Percentiles rank a stretch among this genome's conserved stretches.
These are phyloP conservation scores for Listronotus oregonensis DNA, from an alignment of 1,140 invertebrate genomes.

Conservation along the genomic window DNA sequence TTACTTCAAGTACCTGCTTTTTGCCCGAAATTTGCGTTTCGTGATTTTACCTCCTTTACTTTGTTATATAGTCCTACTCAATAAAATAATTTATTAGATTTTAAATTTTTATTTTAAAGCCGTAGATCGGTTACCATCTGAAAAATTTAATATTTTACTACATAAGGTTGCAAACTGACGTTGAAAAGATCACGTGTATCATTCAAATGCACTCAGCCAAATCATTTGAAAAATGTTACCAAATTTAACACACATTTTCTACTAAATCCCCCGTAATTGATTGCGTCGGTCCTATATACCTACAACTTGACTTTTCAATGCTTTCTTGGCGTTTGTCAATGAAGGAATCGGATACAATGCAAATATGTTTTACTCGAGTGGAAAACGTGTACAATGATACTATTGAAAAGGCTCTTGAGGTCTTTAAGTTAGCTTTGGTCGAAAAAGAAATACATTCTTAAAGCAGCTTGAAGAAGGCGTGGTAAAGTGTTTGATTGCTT, in stretches of 20 bases:
- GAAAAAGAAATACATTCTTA: slow-evolving; percentile 1
- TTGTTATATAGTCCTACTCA: too few species aligned
- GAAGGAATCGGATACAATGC: slow-evolving; percentile 4
- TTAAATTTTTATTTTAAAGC: too few species aligned
- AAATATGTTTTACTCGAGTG: slow-evolving; percentile 12
- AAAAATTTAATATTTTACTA: too few species aligned
- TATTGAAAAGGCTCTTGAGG: neutral
- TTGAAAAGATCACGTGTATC: neutral
- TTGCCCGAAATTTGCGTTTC: too few species aligned
- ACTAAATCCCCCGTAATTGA: slow-evolving; percentile 14
- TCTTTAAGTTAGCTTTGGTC: slow-evolving; percentile 6
- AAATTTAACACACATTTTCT: slow-evolving; percentile 6
- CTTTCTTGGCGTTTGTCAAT: slow-evolving; percentile 11
- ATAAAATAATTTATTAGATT: too few species aligned
- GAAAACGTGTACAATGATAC: slow-evolving; percentile 4
- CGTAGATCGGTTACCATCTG: too few species aligned
- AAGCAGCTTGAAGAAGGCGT: slow-evolving; percentile 2
- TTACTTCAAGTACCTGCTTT: too few species aligned
- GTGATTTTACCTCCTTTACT: too few species aligned
- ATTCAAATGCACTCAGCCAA: neutral
- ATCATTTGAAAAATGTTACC: neutral
- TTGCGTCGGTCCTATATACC: neutral
- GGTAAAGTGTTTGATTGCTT: neutral
- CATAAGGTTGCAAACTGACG: neutral
- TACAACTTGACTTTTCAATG: slow-evolving; percentile 8